Evolutionary conservation across 2,888 invertebrate genomes (phyloP).

Genomic region (Pheosia gnoma): DNA sequence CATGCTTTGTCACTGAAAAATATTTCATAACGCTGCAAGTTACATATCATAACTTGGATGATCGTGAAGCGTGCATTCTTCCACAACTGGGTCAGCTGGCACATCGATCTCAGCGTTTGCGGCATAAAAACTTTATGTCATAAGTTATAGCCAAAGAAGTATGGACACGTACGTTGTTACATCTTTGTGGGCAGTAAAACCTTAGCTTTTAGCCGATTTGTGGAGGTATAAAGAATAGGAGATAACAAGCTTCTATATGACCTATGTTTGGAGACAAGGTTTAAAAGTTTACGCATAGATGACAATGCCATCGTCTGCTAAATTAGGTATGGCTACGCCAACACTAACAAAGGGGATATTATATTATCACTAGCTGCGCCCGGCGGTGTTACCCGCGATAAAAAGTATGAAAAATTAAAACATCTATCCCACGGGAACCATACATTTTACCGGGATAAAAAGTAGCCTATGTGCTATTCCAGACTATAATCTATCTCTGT

Average conservation of each 20-base stretch:
- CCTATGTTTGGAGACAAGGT: background rate
- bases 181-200: constrained; percentile 9
- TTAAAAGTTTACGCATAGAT: no score
- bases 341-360: no score
- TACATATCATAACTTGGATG: constrained; percentile 20
- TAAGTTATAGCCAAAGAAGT: constrained; percentile 28
- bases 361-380: no score
- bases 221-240: background rate
- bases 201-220: background rate
- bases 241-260: background rate
- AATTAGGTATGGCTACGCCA: no score
- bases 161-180: constrained; percentile 16
- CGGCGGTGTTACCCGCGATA: no score
- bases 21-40: constrained; percentile 1
- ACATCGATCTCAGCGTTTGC: constrained; percentile 53
- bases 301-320: no score
- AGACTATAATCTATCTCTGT: no score
- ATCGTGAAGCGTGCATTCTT: constrained; percentile 47
- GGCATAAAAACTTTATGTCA: constrained; percentile 37
- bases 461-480: no score
- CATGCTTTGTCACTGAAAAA: background rate
- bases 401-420: no score
- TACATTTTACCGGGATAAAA: no score
- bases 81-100: constrained; percentile 53
- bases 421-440: no score